Percentiles rank a stretch among this genome's conserved stretches.
Conservation (phyloP, 2,797 vertebrate species). For the Salarias fasciatus region DNA sequence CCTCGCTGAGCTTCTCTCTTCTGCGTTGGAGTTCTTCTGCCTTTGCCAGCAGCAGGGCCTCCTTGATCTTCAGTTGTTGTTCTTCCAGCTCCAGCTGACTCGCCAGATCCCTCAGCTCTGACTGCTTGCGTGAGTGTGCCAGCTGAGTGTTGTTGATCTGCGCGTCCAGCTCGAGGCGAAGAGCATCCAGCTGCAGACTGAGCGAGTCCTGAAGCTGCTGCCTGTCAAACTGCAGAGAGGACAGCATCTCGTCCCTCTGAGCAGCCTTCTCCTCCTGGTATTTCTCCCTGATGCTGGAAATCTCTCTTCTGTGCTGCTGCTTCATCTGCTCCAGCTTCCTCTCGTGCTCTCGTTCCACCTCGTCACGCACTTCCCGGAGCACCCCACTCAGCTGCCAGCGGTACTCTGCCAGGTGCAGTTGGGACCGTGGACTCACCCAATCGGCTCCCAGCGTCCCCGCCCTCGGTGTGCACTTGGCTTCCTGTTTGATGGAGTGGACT, state of each 20-base stretch:
- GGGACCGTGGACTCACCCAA: conserved; percentile 72
- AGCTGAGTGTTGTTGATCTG: conserved; percentile 65
- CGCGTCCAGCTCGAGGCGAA: conserved; percentile 76
- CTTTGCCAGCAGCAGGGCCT: conserved; percentile 81
- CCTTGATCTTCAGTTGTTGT: conserved; percentile 79
- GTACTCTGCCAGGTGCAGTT: conserved; percentile 81
- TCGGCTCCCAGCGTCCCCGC: conserved; percentile 71
- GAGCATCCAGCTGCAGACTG: conserved; percentile 71
- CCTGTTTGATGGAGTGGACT: conserved; percentile 75
- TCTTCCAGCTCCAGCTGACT: conserved; percentile 79
- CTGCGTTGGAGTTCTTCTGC: conserved; percentile 80
- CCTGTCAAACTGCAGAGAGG: conserved; percentile 74
- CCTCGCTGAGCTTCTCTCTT: conserved; percentile 80
- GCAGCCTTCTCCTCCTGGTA: conserved; percentile 85
- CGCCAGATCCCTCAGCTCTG: conserved; percentile 77
- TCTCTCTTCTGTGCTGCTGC: conserved; percentile 82
- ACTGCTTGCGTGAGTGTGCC: conserved; percentile 81
- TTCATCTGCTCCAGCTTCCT: conserved; percentile 86
- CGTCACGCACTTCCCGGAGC: conserved; percentile 85
- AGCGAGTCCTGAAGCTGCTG: conserved; percentile 77
- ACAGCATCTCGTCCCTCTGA: conserved; percentile 77
- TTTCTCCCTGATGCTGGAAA: conserved; percentile 78
- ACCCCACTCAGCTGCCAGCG: conserved; percentile 86
- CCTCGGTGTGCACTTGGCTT: conserved; percentile 72
- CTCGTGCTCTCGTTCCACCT: conserved; percentile 87